Evolutionary conservation across 2,113 vertebrate species (phyloP).

Genomic region (Petroica traversi): DNA sequence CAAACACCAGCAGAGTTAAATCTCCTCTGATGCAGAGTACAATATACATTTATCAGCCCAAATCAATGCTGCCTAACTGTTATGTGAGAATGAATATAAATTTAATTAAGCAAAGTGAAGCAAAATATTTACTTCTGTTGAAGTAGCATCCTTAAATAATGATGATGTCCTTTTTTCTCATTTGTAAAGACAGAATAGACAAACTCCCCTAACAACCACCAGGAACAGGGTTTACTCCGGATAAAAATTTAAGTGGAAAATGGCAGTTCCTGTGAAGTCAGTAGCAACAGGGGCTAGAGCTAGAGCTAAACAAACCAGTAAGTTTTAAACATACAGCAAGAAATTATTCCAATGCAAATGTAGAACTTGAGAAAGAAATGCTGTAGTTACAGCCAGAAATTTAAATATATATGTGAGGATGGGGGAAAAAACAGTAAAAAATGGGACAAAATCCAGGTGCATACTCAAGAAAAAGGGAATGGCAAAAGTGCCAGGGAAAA

Average conservation of each 20-base stretch:
- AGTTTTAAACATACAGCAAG: not conserved
- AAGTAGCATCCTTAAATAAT: not conserved
- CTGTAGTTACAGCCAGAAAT: not conserved
- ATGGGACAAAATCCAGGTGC: not conserved
- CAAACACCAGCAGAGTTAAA: not conserved
- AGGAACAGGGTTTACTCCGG: not conserved
- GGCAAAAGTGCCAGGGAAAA: not conserved
- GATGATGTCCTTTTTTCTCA: not conserved
- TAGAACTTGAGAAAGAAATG: not conserved
- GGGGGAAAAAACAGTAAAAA: not conserved
- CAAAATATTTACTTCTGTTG: not conserved
- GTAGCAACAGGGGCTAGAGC: not conserved
- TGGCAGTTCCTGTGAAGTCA: not conserved
- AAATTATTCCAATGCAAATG: not conserved
- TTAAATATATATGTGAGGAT: not conserved
- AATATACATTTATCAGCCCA: not conserved
- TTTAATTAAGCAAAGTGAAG: not conserved
- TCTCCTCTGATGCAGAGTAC: not conserved
- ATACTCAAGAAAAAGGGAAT: not conserved
- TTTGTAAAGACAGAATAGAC: not conserved
- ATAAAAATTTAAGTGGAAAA: not conserved
- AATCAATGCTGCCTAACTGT: not conserved
- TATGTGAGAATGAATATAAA: not conserved
- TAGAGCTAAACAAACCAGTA: not conserved
- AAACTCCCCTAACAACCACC: not conserved